Evolutionary conservation across 2,113 vertebrate genomes (phyloP).

Genomic region (Chitala chitala): DNA sequence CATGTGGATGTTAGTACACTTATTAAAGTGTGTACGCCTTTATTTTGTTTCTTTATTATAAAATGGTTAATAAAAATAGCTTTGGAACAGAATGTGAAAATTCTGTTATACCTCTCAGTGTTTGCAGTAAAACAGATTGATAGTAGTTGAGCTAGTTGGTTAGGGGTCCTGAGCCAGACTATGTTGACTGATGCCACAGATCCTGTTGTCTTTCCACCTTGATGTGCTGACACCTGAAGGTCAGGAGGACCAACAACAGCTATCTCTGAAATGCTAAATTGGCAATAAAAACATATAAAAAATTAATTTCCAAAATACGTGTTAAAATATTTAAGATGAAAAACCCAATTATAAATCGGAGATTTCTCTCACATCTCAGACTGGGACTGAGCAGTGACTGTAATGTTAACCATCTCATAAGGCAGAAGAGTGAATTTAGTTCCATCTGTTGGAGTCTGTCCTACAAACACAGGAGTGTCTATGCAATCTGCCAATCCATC

Average conservation of each 20-base stretch:
- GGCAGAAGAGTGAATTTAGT: conserved; percentile 38
- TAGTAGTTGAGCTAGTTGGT: conserved; percentile 44
- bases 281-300: neutral
- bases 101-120: conserved; percentile 45
- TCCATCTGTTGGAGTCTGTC: conserved; percentile 31
- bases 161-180: conserved; percentile 49
- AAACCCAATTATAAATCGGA: too few species aligned
- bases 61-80: neutral
- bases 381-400: conserved; percentile 32
- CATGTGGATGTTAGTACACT: too few species aligned
- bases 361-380: conserved; percentile 40
- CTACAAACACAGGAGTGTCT: conserved; percentile 29
- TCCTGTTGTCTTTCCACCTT: neutral
- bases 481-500: conserved; percentile 32
- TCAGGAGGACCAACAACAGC: conserved; percentile 53
- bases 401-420: conserved; percentile 42
- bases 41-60: too few species aligned
- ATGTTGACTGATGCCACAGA: conserved; percentile 31
- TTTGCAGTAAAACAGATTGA: conserved; percentile 58
- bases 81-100: neutral
- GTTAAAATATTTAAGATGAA: too few species aligned
- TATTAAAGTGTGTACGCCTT: too few species aligned
- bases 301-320: neutral
- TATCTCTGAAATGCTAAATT: conserved; percentile 49
- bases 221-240: conserved; percentile 39